Evolutionary conservation across 1,140 invertebrate genomes (phyloP).

Genomic region (Drosophila arizonae): DNA sequence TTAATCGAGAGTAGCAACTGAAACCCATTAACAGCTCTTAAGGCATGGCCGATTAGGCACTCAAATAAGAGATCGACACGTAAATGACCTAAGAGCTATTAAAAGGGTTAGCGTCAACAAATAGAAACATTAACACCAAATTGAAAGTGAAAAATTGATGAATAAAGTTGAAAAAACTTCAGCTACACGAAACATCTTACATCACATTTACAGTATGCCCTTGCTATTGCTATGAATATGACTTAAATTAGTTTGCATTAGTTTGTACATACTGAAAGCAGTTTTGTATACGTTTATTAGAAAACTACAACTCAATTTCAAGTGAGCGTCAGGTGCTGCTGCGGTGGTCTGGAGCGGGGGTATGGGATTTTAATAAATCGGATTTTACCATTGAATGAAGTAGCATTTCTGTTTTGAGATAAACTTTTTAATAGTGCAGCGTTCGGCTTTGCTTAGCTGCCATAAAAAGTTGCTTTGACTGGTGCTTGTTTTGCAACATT

Average conservation of each 20-base stretch:
- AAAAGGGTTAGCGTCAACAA: conserved; percentile 29
- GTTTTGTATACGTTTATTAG: conserved; percentile 1
- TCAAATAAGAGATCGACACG: conserved; percentile 11
- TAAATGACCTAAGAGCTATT: conserved; percentile 43
- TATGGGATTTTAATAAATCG: conserved; percentile 58
- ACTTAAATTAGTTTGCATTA: not conserved
- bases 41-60: conserved; percentile 19
- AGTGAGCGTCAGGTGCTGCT: conserved; percentile 2
- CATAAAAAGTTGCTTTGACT: conserved; percentile 51
- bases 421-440: conserved; percentile 78
- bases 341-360: not conserved
- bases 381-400: conserved; percentile 66
- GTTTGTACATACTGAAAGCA: conserved; percentile 2
- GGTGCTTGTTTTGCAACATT: conserved; percentile 32
- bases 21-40: conserved; percentile 31
- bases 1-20: conserved; percentile 33
- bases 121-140: no score
- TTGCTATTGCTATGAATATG: no score
- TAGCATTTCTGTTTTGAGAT: conserved; percentile 11
- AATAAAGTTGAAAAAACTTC: no score
- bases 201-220: no score
- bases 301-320: conserved; percentile 36
- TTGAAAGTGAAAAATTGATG: no score
- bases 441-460: conserved; percentile 65
- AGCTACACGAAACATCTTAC: no score